Evolutionary conservation across 2,888 invertebrate genomes (phyloP), one percentile per base, ranked within the genome.

Genomic region (Lumbricus terrestris): DNA sequence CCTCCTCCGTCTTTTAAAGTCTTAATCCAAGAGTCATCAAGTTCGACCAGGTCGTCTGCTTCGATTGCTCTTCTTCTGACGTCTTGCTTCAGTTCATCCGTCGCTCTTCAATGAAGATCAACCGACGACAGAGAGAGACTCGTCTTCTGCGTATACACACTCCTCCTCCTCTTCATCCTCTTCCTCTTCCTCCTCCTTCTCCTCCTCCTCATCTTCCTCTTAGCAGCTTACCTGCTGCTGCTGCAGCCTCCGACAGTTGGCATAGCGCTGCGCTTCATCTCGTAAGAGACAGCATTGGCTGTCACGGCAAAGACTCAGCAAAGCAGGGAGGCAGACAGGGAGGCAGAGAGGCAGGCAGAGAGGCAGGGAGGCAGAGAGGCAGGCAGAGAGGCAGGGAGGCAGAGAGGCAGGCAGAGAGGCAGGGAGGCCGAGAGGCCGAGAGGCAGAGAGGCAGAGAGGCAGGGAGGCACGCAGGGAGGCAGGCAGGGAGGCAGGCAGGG

Each of bases 281-380:
- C 69, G 29, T n/a, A 11, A 47, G 6, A n/a, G 4, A 69, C 29
- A n/a, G 2, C 69, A n/a, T 69, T 69, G 69, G 69, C 0, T 69
- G 4, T 8, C 29, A 69, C 29, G n/a, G 69, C n/a, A n/a, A 29
- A n/a, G 29, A 69, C 69, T n/a, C n/a, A n/a, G n/a, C n/a, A n/a
- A n/a, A n/a, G 5, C 47, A 47, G 47, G 4, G 23, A 47, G 47
- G 2, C 47, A 47, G 15, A 23, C 47, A 47, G 47, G 15, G 47
- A 47, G n/a, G n/a, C n/a, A n/a, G n/a, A n/a, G n/a, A n/a, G n/a
- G n/a, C n/a, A n/a, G n/a, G n/a, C 38, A 89, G 82, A 23, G 69
- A 89, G 89, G 23, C 15, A 89, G 89, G 40, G 15, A 82, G 69
- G 40, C 38, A 82, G 89, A 23, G 89, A 89, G 69, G n/a, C n/a